Evolutionary conservation across 1,140 invertebrate species (phyloP), one percentile per base, ranked within the genome.

Genomic region (Orussus abietinus): DNA sequence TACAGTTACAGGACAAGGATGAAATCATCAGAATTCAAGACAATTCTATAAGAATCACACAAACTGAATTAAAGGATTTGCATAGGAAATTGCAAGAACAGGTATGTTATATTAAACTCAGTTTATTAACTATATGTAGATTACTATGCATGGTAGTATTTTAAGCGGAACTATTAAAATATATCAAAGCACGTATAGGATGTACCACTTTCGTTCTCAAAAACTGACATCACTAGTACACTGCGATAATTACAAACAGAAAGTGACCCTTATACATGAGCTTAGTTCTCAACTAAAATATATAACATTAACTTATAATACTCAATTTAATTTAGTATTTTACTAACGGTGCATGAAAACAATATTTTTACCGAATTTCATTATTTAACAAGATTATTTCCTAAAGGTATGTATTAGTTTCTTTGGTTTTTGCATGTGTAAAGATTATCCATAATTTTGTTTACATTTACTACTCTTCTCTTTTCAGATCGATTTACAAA

Each of bases 21-120:
- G 55, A 71, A 55, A 62, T 70, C n/a, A 66, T 72, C 38, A 49
- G 42, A 41, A 69, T 71, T 45, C 70, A 72, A 45, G 61, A 64
- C 33, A 52, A 71, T 37, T 67, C 69, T 0, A 66, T 72, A 32
- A 32, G 36, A 29, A 59, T 72, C 45, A 59, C 62, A 6, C 62
- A 69, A 42, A 44, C 49, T 5, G 69, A 71, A 47, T 47, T 69
- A 12, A 59, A 64, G 44, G 56, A 69, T 49, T 38, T 66, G 10
- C 59, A 66, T 39, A 56, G 61, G 40, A 64, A 64, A 12, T 37
- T 64, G n/a, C 65, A 71, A 42, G 54, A 57, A 25, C 66, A 71
- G 66, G 69, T 72, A 59, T 22, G 25, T 43, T 42, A n/a, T 36
- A 20, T 41, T 41, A 15, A 28, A 26, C 7, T 17, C 35, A 32